Conservation (phyloP, 2,113 vertebrate species). For the Zingel zingel region DNA sequence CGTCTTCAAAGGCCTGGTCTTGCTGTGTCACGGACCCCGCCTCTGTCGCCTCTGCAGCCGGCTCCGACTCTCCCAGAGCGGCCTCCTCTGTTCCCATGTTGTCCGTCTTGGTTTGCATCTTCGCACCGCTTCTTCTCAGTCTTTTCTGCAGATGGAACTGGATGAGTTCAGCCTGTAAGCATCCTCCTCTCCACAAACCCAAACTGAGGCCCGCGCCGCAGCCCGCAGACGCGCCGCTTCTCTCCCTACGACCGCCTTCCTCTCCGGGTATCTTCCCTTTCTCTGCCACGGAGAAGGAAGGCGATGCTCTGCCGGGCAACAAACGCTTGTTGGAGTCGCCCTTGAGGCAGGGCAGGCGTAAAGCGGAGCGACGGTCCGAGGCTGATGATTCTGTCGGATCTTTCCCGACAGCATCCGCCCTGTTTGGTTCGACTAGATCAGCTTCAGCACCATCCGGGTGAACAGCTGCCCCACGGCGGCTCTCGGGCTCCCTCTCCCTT, state of each 20-base stretch:
- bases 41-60: slow-evolving; percentile 71
- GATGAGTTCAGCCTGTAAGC: slow-evolving; percentile 89
- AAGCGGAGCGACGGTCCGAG: slow-evolving; percentile 37
- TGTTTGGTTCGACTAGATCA: slow-evolving; percentile 75
- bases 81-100: slow-evolving; percentile 37
- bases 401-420: slow-evolving; percentile 73
- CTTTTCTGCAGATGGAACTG: slow-evolving; percentile 88
- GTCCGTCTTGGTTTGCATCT: slow-evolving; percentile 66
- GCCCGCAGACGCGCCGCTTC: slow-evolving; percentile 64
- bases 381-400: slow-evolving; percentile 55
- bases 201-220: slow-evolving; percentile 80
- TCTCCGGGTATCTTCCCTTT: slow-evolving; percentile 32
- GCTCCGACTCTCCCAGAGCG: slow-evolving; percentile 56
- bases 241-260: slow-evolving; percentile 61
- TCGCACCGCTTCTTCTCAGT: slow-evolving; percentile 71
- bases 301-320: slow-evolving; percentile 39
- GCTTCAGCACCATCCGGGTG: slow-evolving; percentile 85
- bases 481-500: slow-evolving; percentile 70
- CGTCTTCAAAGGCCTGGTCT: slow-evolving; percentile 88
- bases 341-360: slow-evolving; percentile 35
- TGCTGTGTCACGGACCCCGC: slow-evolving; percentile 82
- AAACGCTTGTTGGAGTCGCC: slow-evolving; percentile 56
- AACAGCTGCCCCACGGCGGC: slow-evolving; percentile 84
- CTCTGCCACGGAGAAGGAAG: slow-evolving; percentile 25
- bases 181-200: slow-evolving; percentile 87